These are phyloP conservation scores for Sesamia inferens DNA, from an alignment of 2,888 invertebrate genomes.

Conservation along the genomic window DNA sequence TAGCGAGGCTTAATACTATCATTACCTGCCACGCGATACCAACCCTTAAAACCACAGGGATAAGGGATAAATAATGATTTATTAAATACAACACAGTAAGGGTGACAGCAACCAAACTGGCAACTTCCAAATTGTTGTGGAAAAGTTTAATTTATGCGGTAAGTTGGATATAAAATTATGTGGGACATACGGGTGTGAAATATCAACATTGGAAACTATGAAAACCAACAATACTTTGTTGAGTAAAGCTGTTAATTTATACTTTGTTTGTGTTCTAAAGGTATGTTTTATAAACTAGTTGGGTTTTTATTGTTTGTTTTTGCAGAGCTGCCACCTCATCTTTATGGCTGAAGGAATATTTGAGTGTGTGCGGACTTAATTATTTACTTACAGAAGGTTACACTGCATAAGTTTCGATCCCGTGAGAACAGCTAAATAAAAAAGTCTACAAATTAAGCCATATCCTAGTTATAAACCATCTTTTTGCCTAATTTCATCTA, in stretches of 20 bases:
- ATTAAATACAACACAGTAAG: conserved; percentile 70
- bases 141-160: conserved; percentile 82
- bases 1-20: conserved; percentile 67
- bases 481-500: too few species aligned
- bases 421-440: too few species aligned
- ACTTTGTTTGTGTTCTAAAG: conserved; percentile 33
- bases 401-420: neutral
- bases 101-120: conserved; percentile 79
- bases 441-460: too few species aligned
- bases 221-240: conserved; percentile 24
- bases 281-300: conserved; percentile 17
- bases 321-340: too few species aligned
- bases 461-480: too few species aligned
- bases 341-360: neutral
- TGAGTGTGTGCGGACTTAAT: too few species aligned
- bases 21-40: conserved; percentile 60
- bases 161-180: conserved; percentile 78
- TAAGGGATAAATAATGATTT: conserved; percentile 70
- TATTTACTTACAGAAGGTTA: too few species aligned
- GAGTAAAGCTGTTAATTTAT: conserved; percentile 33
- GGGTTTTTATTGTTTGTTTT: conserved; percentile 6
- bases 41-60: conserved; percentile 56
- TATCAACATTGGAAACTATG: conserved; percentile 48
- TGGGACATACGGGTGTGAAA: conserved; percentile 66
- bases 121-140: conserved; percentile 78